phyloP scores from a whole-genome alignment of 2,888 invertebrate genomes.

The Nephrotoma appendiculata region DNA sequence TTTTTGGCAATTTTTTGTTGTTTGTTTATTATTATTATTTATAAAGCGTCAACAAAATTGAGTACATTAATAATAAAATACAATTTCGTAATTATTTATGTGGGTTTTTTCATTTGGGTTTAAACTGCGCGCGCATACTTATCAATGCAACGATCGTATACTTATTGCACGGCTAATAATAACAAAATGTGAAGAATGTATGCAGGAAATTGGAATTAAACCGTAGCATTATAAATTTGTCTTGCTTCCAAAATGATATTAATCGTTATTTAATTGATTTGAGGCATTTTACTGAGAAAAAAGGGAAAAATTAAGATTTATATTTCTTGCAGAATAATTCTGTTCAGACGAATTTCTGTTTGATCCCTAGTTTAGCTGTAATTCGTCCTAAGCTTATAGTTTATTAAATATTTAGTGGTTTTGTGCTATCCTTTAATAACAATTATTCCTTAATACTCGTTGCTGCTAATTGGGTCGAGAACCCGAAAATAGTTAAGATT shows the following conservation, averaged over 20 bases:
- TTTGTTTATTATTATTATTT: not conserved
- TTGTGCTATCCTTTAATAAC: too few species aligned
- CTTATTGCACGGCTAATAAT: not conserved
- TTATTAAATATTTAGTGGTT: too few species aligned
- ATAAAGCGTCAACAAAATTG: not conserved
- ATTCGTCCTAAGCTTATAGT: too few species aligned
- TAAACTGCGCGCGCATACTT: not conserved
- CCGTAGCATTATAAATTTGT: not conserved
- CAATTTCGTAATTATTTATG: not conserved
- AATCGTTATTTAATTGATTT: too few species aligned
- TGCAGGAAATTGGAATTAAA: not conserved
- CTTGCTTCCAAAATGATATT: not conserved
- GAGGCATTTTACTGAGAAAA: too few species aligned
- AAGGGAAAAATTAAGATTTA: too few species aligned
- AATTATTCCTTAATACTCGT: too few species aligned
- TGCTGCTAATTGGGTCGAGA: too few species aligned
- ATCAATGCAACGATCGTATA: not conserved
- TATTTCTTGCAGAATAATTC: too few species aligned
- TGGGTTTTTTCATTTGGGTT: not conserved
- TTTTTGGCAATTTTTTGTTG: not conserved
- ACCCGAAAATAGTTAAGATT: too few species aligned
- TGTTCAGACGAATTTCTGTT: too few species aligned
- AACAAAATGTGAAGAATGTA: not conserved
- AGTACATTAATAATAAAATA: not conserved
- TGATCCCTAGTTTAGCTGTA: too few species aligned